These are phyloP conservation scores for Mus caroli DNA, from an alignment of 2,797 vertebrate species.

Conservation along the genomic window DNA sequence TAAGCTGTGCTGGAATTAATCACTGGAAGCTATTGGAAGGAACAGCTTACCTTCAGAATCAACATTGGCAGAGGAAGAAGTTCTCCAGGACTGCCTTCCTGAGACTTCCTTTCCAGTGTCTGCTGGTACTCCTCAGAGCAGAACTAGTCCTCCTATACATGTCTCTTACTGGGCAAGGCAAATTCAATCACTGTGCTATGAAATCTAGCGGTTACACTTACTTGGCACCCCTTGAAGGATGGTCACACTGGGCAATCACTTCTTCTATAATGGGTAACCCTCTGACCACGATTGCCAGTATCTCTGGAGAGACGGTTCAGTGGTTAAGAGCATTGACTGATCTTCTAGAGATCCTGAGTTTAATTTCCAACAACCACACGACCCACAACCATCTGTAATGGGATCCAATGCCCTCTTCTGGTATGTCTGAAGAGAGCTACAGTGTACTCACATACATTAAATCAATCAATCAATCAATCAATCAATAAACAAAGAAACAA, in stretches of 20 bases:
- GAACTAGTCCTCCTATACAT: not conserved
- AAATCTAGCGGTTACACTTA: not conserved
- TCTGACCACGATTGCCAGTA: not conserved
- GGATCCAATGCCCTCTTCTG: not conserved
- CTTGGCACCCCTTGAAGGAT: not conserved
- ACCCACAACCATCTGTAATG: not conserved
- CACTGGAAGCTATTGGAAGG: constrained; percentile 17
- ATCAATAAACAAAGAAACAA: not conserved
- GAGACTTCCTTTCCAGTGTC: not conserved
- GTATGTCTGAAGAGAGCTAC: not conserved
- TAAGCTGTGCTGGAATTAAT: constrained; percentile 61
- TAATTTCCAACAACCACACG: not conserved
- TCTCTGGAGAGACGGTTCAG: not conserved
- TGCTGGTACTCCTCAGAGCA: not conserved
- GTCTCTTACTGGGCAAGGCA: not conserved
- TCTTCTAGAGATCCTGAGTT: not conserved
- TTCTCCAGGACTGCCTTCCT: constrained; percentile 5
- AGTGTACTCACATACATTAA: not conserved
- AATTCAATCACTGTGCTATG: not conserved
- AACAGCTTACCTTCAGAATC: constrained; percentile 65
- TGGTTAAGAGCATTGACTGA: not conserved
- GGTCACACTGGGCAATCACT: not conserved
- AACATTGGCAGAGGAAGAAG: not conserved
- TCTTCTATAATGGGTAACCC: constrained; percentile 26
- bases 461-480: too few species aligned